Evolutionary conservation across 1,140 invertebrate species (phyloP).

Genomic region (Chymomyza costata): DNA sequence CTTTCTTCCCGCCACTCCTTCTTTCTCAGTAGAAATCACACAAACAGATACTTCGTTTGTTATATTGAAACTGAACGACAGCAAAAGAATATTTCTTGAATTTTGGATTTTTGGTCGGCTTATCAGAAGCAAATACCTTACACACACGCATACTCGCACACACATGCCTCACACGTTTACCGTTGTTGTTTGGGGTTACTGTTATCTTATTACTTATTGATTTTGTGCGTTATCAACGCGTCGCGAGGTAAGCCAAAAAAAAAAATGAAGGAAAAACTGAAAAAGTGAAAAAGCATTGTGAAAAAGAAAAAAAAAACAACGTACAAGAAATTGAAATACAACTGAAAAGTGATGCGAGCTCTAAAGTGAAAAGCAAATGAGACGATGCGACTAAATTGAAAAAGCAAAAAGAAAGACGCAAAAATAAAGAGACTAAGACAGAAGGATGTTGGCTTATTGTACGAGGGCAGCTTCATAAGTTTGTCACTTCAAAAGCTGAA

Average conservation of each 20-base stretch:
- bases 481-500: no score
- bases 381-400: conserved; percentile 34
- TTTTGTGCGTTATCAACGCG: conserved; percentile 56
- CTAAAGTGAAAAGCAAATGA: conserved; percentile 24
- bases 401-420: conserved; percentile 6
- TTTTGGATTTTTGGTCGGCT: no score
- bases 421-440: no score
- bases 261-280: conserved; percentile 2
- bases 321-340: conserved; percentile 26
- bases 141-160: conserved; percentile 4
- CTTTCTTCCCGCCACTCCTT: no score
- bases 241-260: conserved; percentile 10
- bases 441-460: no score
- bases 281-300: conserved; percentile 10
- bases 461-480: no score
- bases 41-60: no score
- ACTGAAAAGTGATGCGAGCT: conserved; percentile 8
- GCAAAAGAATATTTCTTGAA: no score
- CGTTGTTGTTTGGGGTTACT: conserved; percentile 47
- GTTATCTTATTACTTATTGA: conserved; percentile 66
- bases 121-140: conserved; percentile 44
- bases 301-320: conserved; percentile 13
- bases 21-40: no score
- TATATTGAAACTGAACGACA: no score
- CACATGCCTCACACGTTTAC: not conserved